Evolutionary conservation across 2,797 vertebrate genomes (phyloP), one percentile per base, ranked within the genome.

Genomic region (Tenualosa thibaudeaui): DNA sequence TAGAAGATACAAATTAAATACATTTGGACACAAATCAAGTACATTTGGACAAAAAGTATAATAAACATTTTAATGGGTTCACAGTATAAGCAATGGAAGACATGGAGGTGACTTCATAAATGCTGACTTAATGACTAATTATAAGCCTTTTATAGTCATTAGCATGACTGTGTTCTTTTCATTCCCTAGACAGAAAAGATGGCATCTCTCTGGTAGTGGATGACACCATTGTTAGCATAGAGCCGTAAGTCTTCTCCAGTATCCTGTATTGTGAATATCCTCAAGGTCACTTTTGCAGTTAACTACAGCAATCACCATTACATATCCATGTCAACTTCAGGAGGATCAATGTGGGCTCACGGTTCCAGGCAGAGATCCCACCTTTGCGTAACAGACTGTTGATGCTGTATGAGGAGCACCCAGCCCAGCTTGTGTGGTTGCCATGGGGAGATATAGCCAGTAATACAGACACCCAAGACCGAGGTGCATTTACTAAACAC

Each of bases 341-440:
- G 84, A 94, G 92, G 86, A 96, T 96, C 91, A 96, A 96, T 43
- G 87, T 96, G 13, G 96, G 96, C 40, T 92, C 89, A 5, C 85
- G 87, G 3, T 96, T 96, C 84, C 96, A 96, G 90, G 96, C 95
- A 0, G 93, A 95, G 81, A 91, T 96, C 46, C 96, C 96, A 0
- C 86, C 91, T 24, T 89, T 94, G 5, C 92, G 83, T 65, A 93
- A 94, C 26, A 68, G 83, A 3, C 83, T 89, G 0, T 46, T 86
- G 15, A 62, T 87, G 1, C 86, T 89, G 4, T 75, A 75, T 0
- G 94, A 94, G 0, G 91, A 93, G 4, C 91, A 93, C 2, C 84
- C 85, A 0, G 95, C 93, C 0, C 91, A 94, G 10, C 85, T 96
- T 19, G 93, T 95, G 26, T 96, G 96, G 95, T 93, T 92, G 51